Percentiles rank a stretch among this genome's conserved stretches.
Evolutionary conservation across 1,140 invertebrate species (phyloP).

Genomic region (Magallana angulata): DNA sequence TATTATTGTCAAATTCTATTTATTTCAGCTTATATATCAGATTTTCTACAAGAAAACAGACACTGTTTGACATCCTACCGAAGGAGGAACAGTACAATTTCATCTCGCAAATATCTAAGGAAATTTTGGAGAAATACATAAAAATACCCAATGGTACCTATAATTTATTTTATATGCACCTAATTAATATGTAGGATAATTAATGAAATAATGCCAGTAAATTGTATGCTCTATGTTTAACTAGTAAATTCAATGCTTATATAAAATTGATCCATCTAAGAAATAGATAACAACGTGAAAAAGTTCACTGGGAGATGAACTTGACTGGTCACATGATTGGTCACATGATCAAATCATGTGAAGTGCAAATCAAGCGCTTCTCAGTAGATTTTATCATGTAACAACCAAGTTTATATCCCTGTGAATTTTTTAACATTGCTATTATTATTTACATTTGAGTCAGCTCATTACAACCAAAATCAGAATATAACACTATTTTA

Average conservation of each 20-base stretch:
- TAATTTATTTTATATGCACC: neutral
- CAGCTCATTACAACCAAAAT: no score
- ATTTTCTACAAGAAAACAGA: conserved; percentile 41
- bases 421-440: no score
- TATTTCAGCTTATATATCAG: conserved; percentile 49
- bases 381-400: no score
- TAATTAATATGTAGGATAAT: neutral
- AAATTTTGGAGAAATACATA: conserved; percentile 41
- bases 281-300: no score
- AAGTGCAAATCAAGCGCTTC: no score
- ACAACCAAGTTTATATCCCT: no score
- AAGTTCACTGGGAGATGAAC: no score
- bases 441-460: no score
- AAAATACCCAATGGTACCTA: conserved; percentile 31
- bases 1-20: neutral
- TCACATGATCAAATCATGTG: no score
- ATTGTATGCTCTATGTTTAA: neutral
- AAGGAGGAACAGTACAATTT: neutral
- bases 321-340: no score
- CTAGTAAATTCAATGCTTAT: neutral
- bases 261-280: neutral
- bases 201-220: neutral
- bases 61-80: neutral
- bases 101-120: neutral
- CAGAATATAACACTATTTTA: no score